phyloP scores from a whole-genome alignment of 2,113 vertebrate genomes.

The Petroica traversi region DNA sequence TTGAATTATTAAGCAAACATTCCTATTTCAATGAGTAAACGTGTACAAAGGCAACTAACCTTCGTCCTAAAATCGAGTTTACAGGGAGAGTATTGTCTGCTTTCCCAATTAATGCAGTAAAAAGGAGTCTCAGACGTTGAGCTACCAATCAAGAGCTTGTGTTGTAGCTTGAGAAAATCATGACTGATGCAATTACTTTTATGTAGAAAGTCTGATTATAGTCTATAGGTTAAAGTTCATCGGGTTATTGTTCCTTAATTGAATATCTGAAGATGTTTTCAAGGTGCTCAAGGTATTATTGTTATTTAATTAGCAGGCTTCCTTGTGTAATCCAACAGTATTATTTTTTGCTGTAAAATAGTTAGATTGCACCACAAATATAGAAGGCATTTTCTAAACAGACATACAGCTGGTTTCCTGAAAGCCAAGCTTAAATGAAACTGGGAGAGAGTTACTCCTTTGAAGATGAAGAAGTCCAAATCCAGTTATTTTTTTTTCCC shows the following conservation, averaged over 20 bases:
- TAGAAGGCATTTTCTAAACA: constrained; percentile 20
- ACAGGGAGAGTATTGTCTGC: constrained; percentile 66
- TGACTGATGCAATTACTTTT: constrained; percentile 70
- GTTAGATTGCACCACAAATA: constrained; percentile 12
- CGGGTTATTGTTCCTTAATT: constrained; percentile 56
- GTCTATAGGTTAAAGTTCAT: constrained; percentile 62
- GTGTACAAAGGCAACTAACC: constrained; percentile 69
- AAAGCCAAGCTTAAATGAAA: constrained; percentile 12
- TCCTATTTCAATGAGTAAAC: constrained; percentile 64
- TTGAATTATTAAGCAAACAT: constrained; percentile 70
- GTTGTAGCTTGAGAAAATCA: constrained; percentile 69
- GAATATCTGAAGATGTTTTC: constrained; percentile 63
- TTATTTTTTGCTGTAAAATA: constrained; percentile 40
- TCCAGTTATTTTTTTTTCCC: not conserved
- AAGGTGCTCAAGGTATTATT: constrained; percentile 53
- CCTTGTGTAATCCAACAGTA: not conserved
- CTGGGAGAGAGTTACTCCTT: not conserved
- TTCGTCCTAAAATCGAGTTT: constrained; percentile 63
- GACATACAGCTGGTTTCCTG: not conserved
- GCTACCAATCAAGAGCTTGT: constrained; percentile 55
- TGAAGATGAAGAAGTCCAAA: constrained; percentile 7
- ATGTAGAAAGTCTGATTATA: constrained; percentile 60
- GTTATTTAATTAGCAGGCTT: constrained; percentile 56
- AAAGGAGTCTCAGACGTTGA: constrained; percentile 57
- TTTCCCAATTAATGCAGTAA: constrained; percentile 63